Conservation (phyloP, 1,140 invertebrate genomes). For the Conopomorpha cramerella region DNA sequence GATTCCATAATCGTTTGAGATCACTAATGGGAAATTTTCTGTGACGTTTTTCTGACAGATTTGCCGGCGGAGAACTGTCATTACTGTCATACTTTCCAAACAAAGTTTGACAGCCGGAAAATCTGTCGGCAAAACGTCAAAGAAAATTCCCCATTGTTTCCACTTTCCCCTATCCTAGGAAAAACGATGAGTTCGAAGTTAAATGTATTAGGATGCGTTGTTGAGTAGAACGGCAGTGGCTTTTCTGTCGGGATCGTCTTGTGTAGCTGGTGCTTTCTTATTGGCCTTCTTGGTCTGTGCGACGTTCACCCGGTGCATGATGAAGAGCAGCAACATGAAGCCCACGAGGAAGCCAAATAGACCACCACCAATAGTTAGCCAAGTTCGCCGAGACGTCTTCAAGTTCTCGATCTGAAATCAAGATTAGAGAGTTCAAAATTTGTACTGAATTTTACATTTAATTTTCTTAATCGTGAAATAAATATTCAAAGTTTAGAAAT, state of each 20-base stretch:
- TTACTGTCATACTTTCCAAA: no score
- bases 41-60: no score
- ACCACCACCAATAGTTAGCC: conserved; percentile 44
- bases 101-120: no score
- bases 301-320: conserved; percentile 53
- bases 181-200: no score
- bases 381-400: conserved; percentile 33
- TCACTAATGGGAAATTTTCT: no score
- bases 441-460: no score
- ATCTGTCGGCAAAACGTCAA: no score
- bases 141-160: no score
- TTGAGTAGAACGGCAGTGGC: conserved; percentile 26
- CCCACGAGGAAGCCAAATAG: conserved; percentile 45
- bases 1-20: no score
- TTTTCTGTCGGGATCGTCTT: conserved; percentile 16
- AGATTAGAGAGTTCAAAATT: no score
- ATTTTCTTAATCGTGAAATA: conserved; percentile 2
- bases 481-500: conserved; percentile 1
- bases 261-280: conserved; percentile 19
- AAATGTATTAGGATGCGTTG: conserved; percentile 11
- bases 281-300: conserved; percentile 38
- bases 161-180: no score
- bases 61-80: no score
- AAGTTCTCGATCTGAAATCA: conserved; percentile 33
- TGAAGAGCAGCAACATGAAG: conserved; percentile 44